A percentile compares a stretch with the other conserved stretches of the same genome.
Conservation (phyloP, 2,113 vertebrate species). For the Lasiurus borealis region DNA sequence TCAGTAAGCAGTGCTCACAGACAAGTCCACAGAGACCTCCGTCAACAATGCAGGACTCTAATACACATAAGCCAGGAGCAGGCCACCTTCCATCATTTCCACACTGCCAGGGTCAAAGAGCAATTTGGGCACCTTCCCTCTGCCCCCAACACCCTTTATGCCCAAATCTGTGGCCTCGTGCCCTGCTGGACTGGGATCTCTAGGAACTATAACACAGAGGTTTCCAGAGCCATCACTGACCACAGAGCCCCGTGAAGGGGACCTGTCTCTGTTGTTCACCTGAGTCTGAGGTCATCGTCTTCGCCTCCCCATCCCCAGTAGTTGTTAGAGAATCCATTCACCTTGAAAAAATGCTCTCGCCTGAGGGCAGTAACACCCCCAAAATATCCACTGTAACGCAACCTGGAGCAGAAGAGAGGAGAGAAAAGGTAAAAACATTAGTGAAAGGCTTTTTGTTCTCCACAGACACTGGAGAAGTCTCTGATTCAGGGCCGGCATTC, state of each 20-base stretch:
- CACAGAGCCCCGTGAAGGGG: slow-evolving; percentile 51
- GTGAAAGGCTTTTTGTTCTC: background rate
- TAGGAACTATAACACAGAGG: accelerated
- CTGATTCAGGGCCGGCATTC: background rate
- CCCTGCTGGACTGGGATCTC: background rate
- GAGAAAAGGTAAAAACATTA: background rate
- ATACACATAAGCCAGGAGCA: background rate
- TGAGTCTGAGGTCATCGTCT: slow-evolving; percentile 97
- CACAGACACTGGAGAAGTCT: background rate
- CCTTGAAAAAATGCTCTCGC: slow-evolving; percentile 93
- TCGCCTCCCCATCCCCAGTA: slow-evolving; percentile 99
- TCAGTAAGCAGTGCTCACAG: background rate
- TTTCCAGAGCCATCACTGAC: background rate
- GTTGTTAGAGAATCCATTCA: slow-evolving; percentile 98
- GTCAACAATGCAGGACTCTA: background rate
- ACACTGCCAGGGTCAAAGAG: background rate
- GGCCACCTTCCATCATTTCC: background rate
- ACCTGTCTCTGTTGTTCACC: slow-evolving; percentile 86
- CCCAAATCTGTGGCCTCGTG: background rate
- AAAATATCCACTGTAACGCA: slow-evolving; percentile 96
- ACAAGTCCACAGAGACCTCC: background rate
- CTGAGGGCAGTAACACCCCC: slow-evolving; percentile 97
- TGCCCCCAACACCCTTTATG: background rate
- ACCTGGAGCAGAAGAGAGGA: slow-evolving; percentile 84
- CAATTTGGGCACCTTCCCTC: background rate